phyloP scores from a whole-genome alignment of 2,797 vertebrate species.

The Morelia viridis region DNA sequence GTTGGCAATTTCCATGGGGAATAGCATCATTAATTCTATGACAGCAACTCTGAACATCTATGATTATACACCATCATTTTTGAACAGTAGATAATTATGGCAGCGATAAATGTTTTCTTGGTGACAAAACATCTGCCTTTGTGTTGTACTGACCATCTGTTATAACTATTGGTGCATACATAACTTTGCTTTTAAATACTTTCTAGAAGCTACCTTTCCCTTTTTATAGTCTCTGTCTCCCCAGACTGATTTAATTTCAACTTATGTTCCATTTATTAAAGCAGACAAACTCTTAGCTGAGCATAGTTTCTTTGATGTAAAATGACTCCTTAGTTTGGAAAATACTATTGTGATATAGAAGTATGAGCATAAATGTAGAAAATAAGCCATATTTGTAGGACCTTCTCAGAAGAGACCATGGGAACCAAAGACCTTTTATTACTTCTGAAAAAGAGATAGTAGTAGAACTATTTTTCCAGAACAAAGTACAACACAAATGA shows the following conservation, averaged over 20 bases:
- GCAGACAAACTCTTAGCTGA: background rate
- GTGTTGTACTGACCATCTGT: background rate
- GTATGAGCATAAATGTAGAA: background rate
- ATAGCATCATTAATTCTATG: conserved; percentile 12
- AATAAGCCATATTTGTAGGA: background rate
- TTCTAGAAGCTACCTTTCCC: background rate
- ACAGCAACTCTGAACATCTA: conserved; percentile 12
- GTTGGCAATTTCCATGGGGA: background rate
- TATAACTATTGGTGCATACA: background rate
- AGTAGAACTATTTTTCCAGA: background rate
- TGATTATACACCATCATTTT: background rate
- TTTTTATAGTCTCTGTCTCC: background rate
- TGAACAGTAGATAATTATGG: conserved; percentile 2
- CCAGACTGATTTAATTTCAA: background rate
- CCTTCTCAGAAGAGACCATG: background rate
- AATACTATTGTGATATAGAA: background rate
- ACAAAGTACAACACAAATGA: background rate
- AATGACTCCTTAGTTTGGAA: background rate
- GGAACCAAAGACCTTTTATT: background rate
- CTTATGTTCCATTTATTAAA: background rate
- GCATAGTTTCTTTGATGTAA: background rate
- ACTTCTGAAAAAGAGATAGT: background rate
- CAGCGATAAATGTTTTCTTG: conserved; percentile 32
- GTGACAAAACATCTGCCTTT: conserved; percentile 16
- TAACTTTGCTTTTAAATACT: conserved; percentile 17